Conservation (phyloP, 1,140 invertebrate species). For the Drosophila repleta region DNA sequence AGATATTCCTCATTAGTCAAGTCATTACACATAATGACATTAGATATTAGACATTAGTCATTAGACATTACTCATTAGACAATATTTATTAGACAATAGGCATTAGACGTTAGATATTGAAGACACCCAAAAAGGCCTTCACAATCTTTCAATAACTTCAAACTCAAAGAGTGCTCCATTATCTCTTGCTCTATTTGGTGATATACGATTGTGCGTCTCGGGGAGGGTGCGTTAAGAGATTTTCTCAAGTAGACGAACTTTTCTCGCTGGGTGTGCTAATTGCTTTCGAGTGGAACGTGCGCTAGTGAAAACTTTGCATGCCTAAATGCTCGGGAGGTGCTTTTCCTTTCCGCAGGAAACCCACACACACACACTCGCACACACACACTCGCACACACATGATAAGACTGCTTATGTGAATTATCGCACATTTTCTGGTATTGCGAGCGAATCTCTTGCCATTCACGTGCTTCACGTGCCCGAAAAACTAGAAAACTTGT, state of each 20-base stretch:
- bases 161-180: too few relatives aligned
- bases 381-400: conserved; percentile 40
- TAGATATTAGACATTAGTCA: too few relatives aligned
- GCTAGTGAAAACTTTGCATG: conserved; percentile 68
- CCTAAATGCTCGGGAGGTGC: conserved; percentile 70
- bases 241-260: conserved; percentile 44
- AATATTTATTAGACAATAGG: too few relatives aligned
- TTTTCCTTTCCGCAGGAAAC: conserved; percentile 69
- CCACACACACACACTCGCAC: conserved; percentile 20
- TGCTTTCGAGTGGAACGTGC: conserved; percentile 73
- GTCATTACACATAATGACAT: too few relatives aligned
- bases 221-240: neutral
- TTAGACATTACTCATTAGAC: too few relatives aligned
- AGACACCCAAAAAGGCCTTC: too few relatives aligned
- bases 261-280: conserved; percentile 51
- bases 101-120: too few relatives aligned
- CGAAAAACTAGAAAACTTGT: conserved; percentile 78
- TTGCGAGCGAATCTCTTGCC: conserved; percentile 46
- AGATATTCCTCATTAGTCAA: too few relatives aligned
- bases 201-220: neutral
- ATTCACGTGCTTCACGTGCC: conserved; percentile 36
- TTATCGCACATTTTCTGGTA: conserved; percentile 76
- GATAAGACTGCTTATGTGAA: conserved; percentile 80
- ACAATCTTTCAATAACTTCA: too few relatives aligned
- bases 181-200: too few relatives aligned